Evolutionary conservation across 2,888 invertebrate genomes (phyloP), one percentile per base, ranked within the genome.

Genomic region (Epinotia nisella): DNA sequence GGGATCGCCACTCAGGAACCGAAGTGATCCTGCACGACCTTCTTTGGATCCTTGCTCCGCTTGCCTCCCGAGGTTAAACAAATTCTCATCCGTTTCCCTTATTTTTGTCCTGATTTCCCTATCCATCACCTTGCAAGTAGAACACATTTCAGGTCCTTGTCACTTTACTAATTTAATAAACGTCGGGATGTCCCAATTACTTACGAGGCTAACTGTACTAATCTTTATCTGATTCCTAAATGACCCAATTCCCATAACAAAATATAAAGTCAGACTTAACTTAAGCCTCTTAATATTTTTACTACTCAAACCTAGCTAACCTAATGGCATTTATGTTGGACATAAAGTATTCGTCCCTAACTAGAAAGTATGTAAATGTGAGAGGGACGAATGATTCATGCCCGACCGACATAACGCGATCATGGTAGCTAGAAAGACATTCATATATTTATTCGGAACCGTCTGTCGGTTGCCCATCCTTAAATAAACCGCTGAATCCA

Each of bases 21-120:
- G 94, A 95, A 76, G 80, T 90, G 55, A 84, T 94, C 59, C 80
- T 94, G 75, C 94, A 94, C 82, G 95, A 95, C 82, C 87, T 94
- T 58, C 80, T 95, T 72, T 95, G 94, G 94, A 93, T 94, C 76
- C 88, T 95, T 76, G 92, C 94, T 77, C 94, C 95, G 80, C 90
- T 95, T 78, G 84, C 92, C 74, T 87, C 90, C 76, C 87, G 90
- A 93, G 94, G 94, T 94, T 89, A 83, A 72, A 41, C 62, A 24
- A 41, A 64, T 39, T 55, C 21, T 61, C 55, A 61, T 70, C 70
- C 60, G 39, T 61, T 60, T 24, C 17, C 10, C 13, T 7, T 53
- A 24, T 24, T 51, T 39, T 11, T n/a, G n/a, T 55, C 53, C 39
- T 7, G n/a, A 53, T 35, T 13, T 56, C 41, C 19, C 10, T 39